A percentile compares a stretch with the other conserved stretches of the same genome.
These are phyloP conservation scores for Buphagus erythrorhynchus DNA, from an alignment of 2,797 vertebrate species.

Conservation along the genomic window DNA sequence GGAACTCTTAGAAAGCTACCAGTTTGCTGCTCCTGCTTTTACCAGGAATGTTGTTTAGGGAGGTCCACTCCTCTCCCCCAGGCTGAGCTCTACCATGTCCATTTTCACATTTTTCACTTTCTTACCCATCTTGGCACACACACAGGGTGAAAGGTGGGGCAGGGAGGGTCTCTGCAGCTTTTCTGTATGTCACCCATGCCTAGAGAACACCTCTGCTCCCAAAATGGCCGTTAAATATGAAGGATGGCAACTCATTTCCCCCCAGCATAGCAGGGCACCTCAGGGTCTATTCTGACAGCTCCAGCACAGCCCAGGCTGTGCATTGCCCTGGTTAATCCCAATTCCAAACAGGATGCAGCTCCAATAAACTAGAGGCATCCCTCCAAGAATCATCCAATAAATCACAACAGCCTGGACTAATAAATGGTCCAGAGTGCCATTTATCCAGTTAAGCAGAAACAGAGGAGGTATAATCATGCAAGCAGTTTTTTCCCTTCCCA, in stretches of 20 bases:
- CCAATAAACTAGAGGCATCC: not conserved
- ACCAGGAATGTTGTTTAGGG: not conserved
- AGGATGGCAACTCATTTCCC: not conserved
- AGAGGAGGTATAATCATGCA: not conserved
- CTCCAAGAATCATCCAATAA: not conserved
- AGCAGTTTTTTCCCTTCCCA: not conserved
- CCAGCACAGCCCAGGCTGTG: not conserved
- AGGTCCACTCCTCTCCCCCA: not conserved
- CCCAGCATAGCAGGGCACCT: not conserved
- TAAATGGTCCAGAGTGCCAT: not conserved
- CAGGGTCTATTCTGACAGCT: not conserved
- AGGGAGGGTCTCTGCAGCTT: not conserved
- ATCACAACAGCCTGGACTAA: not conserved
- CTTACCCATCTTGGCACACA: not conserved
- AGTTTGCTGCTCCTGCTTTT: not conserved
- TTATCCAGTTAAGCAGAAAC: not conserved
- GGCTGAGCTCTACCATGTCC: rapidly evolving
- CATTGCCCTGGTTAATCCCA: not conserved
- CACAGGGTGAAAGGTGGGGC: not conserved
- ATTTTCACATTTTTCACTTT: no score
- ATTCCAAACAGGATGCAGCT: not conserved
- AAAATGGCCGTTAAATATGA: not conserved
- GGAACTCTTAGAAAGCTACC: not conserved
- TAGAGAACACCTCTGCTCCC: not conserved
- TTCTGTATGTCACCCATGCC: not conserved